Base-by-base conservation (phyloP, 2,113 vertebrate genomes). In the Camelus dromedarius region DNA sequence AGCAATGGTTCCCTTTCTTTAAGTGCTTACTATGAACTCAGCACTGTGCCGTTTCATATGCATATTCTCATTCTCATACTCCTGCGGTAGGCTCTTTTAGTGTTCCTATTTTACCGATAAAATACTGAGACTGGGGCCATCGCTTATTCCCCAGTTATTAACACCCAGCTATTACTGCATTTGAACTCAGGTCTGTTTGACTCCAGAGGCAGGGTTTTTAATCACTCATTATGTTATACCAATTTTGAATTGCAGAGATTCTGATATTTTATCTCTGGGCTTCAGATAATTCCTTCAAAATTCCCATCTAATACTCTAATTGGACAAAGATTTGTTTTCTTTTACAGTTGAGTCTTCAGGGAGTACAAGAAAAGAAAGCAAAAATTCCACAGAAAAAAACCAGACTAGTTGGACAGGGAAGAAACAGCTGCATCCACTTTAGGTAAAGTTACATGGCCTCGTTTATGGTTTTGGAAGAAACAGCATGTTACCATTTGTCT, bases 341-440 rank as follows among this genome's bases (percentile, higher is more conserved):
- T 96, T 96, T 96, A 60, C 28, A 95, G 77, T 56, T 91, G 52
- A 86, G 12, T 91, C 85, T 96, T 97, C 73, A 95, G 80, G 79
- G 95, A 96, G 22, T 67, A 88, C n/a, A 79, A 94, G 91, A 75
- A 95, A 96, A 96, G 86, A 93, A 92, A 95, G 83, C 91, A 84
- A 94, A 88, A 90, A 93, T 66, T 97, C 75, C 69, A 86, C 66
- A 79, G 82, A 19, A 46, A 73, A 89, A 89, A 76, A 91, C 1
- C 26, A 73, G 88, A 76, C 69, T 88, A 46, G 54, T 32, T 81
- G 89, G 60, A 32, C n/a, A 52, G 58, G 84, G 83, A 75, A 89
- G 91, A 95, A 93, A 92, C 91, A 96, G 97, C 95, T 97, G 97
- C 66, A 93, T 76, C 64, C 89, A 97, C 88, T 93, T 97, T 93